phyloP scores from a whole-genome alignment of 2,888 invertebrate genomes.

The Tuta absoluta region DNA sequence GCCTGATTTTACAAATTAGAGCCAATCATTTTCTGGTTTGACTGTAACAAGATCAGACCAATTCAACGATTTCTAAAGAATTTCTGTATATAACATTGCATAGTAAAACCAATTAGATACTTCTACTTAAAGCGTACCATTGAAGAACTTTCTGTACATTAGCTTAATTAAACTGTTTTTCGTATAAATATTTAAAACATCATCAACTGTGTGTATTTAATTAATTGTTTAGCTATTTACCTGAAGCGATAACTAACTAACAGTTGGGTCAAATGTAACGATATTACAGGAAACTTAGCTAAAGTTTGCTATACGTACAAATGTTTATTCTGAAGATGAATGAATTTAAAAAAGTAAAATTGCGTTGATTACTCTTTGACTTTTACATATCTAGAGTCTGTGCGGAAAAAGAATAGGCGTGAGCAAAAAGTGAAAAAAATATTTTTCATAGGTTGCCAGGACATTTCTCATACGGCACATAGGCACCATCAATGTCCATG shows the following conservation, averaged over 20 bases:
- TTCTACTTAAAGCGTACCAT: neutral
- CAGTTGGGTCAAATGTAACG: neutral
- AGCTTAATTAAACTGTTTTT: neutral
- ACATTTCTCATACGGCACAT: too few species aligned
- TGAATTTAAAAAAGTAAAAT: too few species aligned
- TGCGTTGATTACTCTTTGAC: too few species aligned
- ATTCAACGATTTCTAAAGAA: neutral
- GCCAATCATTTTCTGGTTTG: too few species aligned
- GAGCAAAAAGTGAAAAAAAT: too few species aligned
- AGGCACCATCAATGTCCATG: too few species aligned
- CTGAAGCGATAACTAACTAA: neutral
- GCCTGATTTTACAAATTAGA: too few species aligned
- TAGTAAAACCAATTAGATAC: neutral
- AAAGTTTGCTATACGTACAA: neutral
- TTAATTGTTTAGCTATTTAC: neutral
- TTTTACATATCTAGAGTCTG: too few species aligned
- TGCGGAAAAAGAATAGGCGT: too few species aligned
- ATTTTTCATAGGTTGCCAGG: too few species aligned
- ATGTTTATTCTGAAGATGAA: too few species aligned
- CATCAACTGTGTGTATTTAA: neutral
- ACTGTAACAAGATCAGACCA: too few species aligned
- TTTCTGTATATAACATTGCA: neutral
- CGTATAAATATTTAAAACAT: neutral
- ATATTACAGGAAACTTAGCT: neutral
- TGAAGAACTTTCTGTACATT: constrained; percentile 1